These are phyloP conservation scores for Neopelma chrysocephalum DNA, from an alignment of 2,797 vertebrate species.

Conservation along the genomic window DNA sequence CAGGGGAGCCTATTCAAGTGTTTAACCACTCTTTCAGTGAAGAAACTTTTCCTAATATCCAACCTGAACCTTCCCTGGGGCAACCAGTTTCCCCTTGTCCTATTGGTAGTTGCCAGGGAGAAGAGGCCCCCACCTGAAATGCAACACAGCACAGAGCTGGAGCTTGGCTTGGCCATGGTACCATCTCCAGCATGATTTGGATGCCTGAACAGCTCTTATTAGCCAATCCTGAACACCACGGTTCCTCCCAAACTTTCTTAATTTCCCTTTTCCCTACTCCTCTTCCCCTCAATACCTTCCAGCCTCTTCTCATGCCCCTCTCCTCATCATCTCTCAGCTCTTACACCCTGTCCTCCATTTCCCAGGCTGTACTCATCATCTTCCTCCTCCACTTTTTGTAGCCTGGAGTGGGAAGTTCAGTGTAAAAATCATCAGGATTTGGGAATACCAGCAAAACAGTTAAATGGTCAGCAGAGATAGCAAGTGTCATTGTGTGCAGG, in stretches of 20 bases:
- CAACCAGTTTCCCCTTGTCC: not conserved
- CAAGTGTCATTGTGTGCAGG: not conserved
- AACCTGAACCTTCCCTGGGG: not conserved
- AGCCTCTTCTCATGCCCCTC: not conserved
- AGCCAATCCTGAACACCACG: not conserved
- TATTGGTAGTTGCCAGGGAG: accelerated
- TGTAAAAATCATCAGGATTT: not conserved
- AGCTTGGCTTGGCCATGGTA: not conserved
- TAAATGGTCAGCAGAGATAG: not conserved
- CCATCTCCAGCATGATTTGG: not conserved
- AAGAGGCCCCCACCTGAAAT: not conserved
- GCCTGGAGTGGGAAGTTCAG: not conserved
- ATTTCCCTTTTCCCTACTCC: not conserved
- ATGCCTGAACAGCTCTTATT: not conserved
- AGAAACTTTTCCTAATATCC: not conserved
- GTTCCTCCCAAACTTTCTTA: not conserved
- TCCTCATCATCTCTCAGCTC: not conserved
- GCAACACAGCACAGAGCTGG: not conserved
- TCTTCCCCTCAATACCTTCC: not conserved
- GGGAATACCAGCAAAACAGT: not conserved
- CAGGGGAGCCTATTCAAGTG: not conserved
- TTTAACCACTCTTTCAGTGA: not conserved
- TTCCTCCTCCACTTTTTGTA: not conserved
- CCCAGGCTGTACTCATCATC: not conserved
- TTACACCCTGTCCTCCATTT: not conserved